Evolutionary conservation across 2,113 vertebrate genomes (phyloP), one percentile per base, ranked within the genome.

Genomic region (Sebastes fasciatus): DNA sequence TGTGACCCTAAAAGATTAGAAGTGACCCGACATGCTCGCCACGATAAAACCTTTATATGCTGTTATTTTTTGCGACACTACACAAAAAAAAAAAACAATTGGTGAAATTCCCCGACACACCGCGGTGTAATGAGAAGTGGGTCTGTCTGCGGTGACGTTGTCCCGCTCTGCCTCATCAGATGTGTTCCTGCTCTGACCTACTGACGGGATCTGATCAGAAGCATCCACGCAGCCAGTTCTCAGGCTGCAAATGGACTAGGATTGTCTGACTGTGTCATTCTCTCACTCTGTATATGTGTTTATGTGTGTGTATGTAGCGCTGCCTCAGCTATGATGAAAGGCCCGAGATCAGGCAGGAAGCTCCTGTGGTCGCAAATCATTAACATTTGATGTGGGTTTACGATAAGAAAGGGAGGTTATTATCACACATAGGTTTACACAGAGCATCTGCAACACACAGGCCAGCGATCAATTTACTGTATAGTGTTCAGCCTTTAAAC

Each of bases 1-100:
- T 86, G 79, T 13, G 79, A 87, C 84, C 88, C 86, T 74, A 88
- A 91, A 88, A 91, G 93, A 89, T 94, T 91, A 93, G 67, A 76
- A 83, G 77, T 91, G 89, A 92, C 88, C 91, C 26, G 80, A 88
- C 87, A 83, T 84, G 82, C 78, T 77, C 9, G 26, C 68, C 49
- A 86, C 66, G 72, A 88, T 91, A 92, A 91, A 89, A 88, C 84
- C 84, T 86, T 85, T 69, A 80, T 57, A 49, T 82, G 85, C 52
- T 74, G 70, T 85, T 80, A 78, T 88, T 83, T 84, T 69, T 42
- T 13, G 21, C 43, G 49, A 72, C 57, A 73, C 2, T 17, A 67
- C 19, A 76, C 49, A 54, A 74, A 74, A 71, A 72, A 63, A 34
- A 64, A 62, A 67, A 67, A 8, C 67, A 66, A 64, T 68, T 23